Conservation (phyloP, 2,888 invertebrate genomes). For the Watsonalla cultraria region DNA sequence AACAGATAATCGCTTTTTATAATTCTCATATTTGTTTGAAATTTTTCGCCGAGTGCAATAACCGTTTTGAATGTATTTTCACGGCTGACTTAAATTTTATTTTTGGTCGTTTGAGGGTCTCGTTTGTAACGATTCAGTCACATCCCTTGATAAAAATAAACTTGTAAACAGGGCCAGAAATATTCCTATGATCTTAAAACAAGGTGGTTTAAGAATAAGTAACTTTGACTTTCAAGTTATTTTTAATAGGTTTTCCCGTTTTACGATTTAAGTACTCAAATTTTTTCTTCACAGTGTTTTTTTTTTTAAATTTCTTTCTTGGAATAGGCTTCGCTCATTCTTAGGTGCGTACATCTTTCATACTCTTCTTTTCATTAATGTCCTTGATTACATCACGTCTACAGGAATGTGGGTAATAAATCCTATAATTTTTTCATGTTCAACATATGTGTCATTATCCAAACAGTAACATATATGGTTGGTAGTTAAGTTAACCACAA, state of each 20-base stretch:
- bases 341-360: no score
- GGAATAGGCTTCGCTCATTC: no score
- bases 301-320: no score
- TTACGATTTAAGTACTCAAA: no score
- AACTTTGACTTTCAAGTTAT: neutral
- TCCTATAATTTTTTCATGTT: neutral
- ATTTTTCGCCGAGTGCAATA: slow-evolving; percentile 15
- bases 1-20: no score
- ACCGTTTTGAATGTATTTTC: slow-evolving; percentile 16
- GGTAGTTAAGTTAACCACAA: slow-evolving; percentile 30
- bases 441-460: neutral
- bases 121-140: slow-evolving; percentile 11
- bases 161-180: slow-evolving; percentile 6
- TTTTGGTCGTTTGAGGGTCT: slow-evolving; percentile 4
- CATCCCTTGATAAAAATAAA: slow-evolving; percentile 13
- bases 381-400: neutral
- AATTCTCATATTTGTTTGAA: neutral
- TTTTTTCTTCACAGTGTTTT: no score
- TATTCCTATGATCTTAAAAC: slow-evolving; percentile 6
- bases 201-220: neutral
- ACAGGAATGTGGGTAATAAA: neutral
- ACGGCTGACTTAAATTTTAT: neutral
- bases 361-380: no score
- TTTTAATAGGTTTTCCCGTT: no score
- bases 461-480: slow-evolving; percentile 16